Evolutionary conservation across 2,888 invertebrate genomes (phyloP), one percentile per base, ranked within the genome.

Genomic region (Anaspis maculata): DNA sequence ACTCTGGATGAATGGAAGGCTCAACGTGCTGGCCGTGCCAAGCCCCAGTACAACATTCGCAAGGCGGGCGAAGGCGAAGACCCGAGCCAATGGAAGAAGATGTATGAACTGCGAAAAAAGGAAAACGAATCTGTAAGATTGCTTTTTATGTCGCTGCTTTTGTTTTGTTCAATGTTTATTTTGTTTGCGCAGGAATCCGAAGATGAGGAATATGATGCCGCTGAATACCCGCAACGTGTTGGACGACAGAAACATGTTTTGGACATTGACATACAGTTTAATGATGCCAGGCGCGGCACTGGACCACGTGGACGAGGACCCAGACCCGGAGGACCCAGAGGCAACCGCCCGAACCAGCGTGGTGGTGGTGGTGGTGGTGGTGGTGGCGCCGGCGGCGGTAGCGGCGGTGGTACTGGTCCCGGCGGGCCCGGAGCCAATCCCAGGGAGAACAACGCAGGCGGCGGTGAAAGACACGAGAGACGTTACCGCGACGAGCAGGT

Each of bases 1-100:
- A 95, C 95, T 21, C 71, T 94, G 51, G 94, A 94, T 60, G 94
- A 95, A 73, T 95, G 89, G 81, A 90, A 90, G 68, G 90, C 89
- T 36, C 71, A 86, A 54, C 84, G 86, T 56, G 79, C 80, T 56
- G 75, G 77, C 57, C 80, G 90, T 50, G 76, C 77, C 40, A 86
- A 89, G 64, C 88, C 92, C 29, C 82, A 83, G 52, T 95, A 82
- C 66, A 94, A 95, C 64, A 68, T 92, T 57, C 82, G 95, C 35
- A 91, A 92, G 68, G 87, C 94, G 32, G 92, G 91, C 15, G 94
- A 95, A 68, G 95, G 94, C 25, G 91, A 89, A 59, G 90, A 90
- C 65, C 74, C 81, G 31, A 77, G 78, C 34, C 89, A 91, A 68
- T 94, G 92, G 92, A 92, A 91, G 69, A 89, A 85, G 59, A 83